Base-by-base conservation (phyloP, 2,888 invertebrate species). In the Iphiclides podalirius region DNA sequence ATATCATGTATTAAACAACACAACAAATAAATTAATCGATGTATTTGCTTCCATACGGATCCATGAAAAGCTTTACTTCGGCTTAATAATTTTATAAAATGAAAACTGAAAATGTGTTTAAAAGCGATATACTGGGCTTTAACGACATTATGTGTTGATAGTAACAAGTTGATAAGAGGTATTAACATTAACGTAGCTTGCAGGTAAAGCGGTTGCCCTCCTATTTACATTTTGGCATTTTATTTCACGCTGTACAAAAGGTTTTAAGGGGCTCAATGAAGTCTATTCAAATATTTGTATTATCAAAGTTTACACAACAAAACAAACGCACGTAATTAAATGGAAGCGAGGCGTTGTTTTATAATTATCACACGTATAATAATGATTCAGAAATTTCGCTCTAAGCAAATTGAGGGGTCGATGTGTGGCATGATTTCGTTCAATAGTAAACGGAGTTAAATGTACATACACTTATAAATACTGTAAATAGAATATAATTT, bases 291-390 rank as follows among this genome's bases (percentile, higher is more conserved):
- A 37, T 36, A 31, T 31, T 12, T 31, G 31, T n/a, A 42, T 23
- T 31, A n/a, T 17, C 31, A 9, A 13, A 28, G 41, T 40, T 40
- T 40, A 47, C 26, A 13, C 36, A 48, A 36, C 37, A 48, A 42
- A 48, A 15, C 40, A 48, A 48, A 42, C 31, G 42, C 14, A 20
- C 31, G 42, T 14, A 42, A 42, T 48, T 31, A 48, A 42, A 28
- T 41, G 13, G 36, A n/a, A 37, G 31, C 42, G 16, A 8, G 8
- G 16, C n/a, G 42, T 31, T 14, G 20, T 37, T 41, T 31, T 31
- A 11, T 17, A 36, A 42, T 48, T 43, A 20, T 38, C 14, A 38
- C 12, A 16, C 28, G 7, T n/a, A n/a, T n/a, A 11, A 28, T 15
- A 36, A 45, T 37, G 37, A 13, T 12, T 13, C 9, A 12, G 33